A percentile compares a stretch with the other conserved stretches of the same genome.
Conservation (phyloP, 2,113 vertebrate genomes). For the Xerus inauris region DNA sequence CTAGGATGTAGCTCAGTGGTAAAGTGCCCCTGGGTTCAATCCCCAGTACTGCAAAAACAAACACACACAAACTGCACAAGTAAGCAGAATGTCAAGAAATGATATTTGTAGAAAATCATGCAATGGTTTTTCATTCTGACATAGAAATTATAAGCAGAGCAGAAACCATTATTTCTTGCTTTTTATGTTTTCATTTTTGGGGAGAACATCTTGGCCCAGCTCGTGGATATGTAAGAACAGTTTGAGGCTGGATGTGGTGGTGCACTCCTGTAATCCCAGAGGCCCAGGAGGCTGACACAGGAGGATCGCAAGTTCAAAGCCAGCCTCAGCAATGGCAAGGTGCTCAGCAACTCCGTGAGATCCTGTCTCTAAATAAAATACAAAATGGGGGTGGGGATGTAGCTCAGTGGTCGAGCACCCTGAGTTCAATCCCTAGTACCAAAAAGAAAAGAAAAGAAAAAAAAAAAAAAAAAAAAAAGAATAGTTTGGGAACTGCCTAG, state of each 20-base stretch:
- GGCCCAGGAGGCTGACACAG: too few relatives aligned
- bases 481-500: slow-evolving; percentile 7
- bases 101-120: slow-evolving; percentile 13
- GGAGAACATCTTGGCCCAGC: not conserved
- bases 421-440: too few relatives aligned
- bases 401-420: too few relatives aligned
- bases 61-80: not conserved
- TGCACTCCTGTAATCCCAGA: too few relatives aligned
- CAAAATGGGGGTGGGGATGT: too few relatives aligned
- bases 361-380: too few relatives aligned
- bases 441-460: too few relatives aligned
- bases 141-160: not conserved
- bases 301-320: too few relatives aligned
- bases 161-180: slow-evolving; percentile 1
- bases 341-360: too few relatives aligned
- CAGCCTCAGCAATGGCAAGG: too few relatives aligned
- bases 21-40: not conserved
- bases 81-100: not conserved
- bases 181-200: not conserved
- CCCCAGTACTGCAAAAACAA: not conserved
- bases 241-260: too few relatives aligned
- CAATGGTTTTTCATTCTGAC: slow-evolving; percentile 8
- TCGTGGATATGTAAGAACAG: not conserved
- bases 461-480: too few relatives aligned
- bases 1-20: not conserved